These are phyloP conservation scores for Montipora capricornis DNA, from an alignment of 64 coral and sea anemone species.

Conservation along the genomic window DNA sequence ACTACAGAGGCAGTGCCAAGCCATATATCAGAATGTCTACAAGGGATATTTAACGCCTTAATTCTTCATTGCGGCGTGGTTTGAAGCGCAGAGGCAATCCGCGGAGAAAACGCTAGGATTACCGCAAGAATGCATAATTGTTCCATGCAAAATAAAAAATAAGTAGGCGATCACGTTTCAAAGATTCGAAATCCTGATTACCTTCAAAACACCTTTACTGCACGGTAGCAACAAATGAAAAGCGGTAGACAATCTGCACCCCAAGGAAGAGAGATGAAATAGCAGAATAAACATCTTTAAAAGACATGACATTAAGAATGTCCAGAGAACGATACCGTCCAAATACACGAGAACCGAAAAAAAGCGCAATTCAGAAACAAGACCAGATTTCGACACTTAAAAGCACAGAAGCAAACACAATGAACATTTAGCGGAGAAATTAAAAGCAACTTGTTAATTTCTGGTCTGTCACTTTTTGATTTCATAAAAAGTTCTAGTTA, in stretches of 20 bases:
- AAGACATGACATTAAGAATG: background rate
- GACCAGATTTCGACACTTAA: background rate
- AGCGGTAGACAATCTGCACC: background rate
- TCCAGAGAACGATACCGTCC: background rate
- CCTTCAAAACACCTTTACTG: no score
- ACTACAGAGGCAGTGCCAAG: background rate
- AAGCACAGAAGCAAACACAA: background rate
- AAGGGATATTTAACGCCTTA: background rate
- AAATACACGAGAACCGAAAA: background rate
- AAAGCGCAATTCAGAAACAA: slow-evolving; percentile 35
- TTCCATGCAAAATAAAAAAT: background rate
- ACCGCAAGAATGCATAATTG: slow-evolving; percentile 17
- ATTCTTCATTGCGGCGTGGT: background rate
- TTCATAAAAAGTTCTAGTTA: background rate
- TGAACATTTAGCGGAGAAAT: background rate
- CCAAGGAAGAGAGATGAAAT: background rate
- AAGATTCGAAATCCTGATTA: background rate
- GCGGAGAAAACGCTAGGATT: slow-evolving; percentile 13
- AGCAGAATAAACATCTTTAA: background rate
- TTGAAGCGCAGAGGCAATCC: slow-evolving; percentile 9
- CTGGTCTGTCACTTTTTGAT: background rate
- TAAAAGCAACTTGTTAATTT: slow-evolving; percentile 9
- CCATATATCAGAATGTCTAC: background rate
- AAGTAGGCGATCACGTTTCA: background rate
- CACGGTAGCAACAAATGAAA: background rate